These are phyloP conservation scores for Diarsia dahlii DNA, from an alignment of 2,888 invertebrate species.

Conservation along the genomic window DNA sequence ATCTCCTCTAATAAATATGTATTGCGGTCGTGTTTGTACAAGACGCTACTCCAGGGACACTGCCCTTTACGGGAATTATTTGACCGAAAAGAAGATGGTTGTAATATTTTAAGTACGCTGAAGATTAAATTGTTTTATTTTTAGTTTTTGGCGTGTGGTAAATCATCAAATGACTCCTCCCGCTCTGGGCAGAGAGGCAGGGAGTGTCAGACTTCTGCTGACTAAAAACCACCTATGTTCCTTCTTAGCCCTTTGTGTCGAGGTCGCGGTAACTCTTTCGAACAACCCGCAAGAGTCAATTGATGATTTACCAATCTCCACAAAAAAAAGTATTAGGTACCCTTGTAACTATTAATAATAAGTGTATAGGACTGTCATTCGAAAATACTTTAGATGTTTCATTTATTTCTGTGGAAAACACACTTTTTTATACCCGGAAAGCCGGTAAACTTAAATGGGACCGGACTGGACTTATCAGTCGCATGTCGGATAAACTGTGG, in stretches of 20 bases:
- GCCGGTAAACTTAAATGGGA: not conserved
- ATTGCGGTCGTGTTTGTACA: constrained; percentile 50
- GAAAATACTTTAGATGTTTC: not conserved
- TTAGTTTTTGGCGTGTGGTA: too few relatives aligned
- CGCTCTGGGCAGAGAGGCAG: too few relatives aligned
- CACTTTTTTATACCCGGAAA: not conserved
- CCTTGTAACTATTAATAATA: too few relatives aligned
- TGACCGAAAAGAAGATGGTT: constrained; percentile 18
- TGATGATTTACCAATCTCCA: too few relatives aligned
- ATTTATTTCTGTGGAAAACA: not conserved
- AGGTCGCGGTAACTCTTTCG: too few relatives aligned
- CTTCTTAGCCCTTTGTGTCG: too few relatives aligned
- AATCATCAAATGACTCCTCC: too few relatives aligned
- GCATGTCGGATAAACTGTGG: not conserved
- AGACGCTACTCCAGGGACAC: constrained; percentile 35
- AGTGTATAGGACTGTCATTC: too few relatives aligned
- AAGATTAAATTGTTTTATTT: constrained; percentile 20
- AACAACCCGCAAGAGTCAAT: too few relatives aligned
- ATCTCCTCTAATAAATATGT: constrained; percentile 57
- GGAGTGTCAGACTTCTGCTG: too few relatives aligned
- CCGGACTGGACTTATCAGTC: not conserved
- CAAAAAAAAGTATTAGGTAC: too few relatives aligned
- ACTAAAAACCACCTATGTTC: too few relatives aligned
- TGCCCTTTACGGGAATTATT: constrained; percentile 49
- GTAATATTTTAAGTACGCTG: constrained; percentile 25